Evolutionary conservation across 1,140 invertebrate genomes (phyloP).

Genomic region (Temnothorax curvispinosus): DNA sequence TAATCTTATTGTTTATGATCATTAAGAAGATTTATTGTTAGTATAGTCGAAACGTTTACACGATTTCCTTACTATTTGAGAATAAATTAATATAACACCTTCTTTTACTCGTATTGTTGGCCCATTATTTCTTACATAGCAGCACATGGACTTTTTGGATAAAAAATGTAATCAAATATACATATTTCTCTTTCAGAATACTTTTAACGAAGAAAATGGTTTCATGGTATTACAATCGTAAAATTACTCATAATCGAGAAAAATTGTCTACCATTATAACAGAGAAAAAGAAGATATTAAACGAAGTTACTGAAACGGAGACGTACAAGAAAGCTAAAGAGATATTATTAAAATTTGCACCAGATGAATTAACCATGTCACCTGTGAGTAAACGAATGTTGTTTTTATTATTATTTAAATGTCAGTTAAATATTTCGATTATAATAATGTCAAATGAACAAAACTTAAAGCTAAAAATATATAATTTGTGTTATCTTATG

Average conservation of each 20-base stretch:
- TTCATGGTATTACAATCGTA: constrained; percentile 95
- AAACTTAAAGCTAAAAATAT: constrained; percentile 24
- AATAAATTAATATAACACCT: too few species aligned
- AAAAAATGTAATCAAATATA: background rate
- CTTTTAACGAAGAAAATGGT: constrained; percentile 91
- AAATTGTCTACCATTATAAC: constrained; percentile 91
- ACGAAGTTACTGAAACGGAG: constrained; percentile 98
- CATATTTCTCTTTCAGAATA: constrained; percentile 88
- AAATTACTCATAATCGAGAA: constrained; percentile 92
- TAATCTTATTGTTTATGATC: too few species aligned
- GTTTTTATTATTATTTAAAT: constrained; percentile 12
- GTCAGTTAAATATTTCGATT: constrained; percentile 2
- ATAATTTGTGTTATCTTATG: constrained; percentile 5
- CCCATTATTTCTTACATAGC: too few species aligned
- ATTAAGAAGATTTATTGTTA: too few species aligned
- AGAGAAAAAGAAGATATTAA: constrained; percentile 95
- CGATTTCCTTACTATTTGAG: too few species aligned
- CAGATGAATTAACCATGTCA: constrained; percentile 87
- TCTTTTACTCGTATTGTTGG: too few species aligned
- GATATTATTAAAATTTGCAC: constrained; percentile 95
- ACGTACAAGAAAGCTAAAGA: constrained; percentile 98
- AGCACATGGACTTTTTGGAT: background rate
- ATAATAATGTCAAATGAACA: constrained; percentile 5
- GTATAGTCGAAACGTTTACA: too few species aligned
- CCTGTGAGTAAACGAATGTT: constrained; percentile 70